A percentile compares a stretch with the other conserved stretches of the same genome.
phyloP scores from a whole-genome alignment of 2,888 invertebrate species.

The Apamea monoglypha region DNA sequence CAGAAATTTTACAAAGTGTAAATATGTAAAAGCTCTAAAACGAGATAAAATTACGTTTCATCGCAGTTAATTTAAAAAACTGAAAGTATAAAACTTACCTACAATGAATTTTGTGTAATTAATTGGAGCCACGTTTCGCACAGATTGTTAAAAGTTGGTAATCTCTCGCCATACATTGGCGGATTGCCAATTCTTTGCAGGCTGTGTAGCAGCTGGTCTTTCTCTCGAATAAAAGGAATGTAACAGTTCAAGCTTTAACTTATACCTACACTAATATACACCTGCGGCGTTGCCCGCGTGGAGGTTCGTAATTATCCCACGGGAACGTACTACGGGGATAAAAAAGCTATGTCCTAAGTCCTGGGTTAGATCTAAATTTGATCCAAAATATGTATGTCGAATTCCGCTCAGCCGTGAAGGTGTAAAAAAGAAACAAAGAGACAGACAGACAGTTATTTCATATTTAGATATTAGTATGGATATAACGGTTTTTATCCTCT shows the following conservation, averaged over 20 bases:
- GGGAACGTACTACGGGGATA: not conserved
- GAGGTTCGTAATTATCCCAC: not conserved
- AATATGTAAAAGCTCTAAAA: not conserved
- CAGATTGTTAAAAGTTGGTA: constrained; percentile 49
- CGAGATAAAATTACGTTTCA: not conserved
- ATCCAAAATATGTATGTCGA: not conserved
- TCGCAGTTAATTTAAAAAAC: not conserved
- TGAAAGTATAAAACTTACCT: not conserved
- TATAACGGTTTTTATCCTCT: not conserved
- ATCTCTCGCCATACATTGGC: constrained; percentile 33
- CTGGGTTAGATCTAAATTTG: not conserved
- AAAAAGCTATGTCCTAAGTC: not conserved
- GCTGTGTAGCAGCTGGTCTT: constrained; percentile 31
- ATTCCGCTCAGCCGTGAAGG: not conserved
- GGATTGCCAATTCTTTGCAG: constrained; percentile 36
- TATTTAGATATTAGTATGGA: not conserved
- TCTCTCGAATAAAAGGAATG: constrained; percentile 12
- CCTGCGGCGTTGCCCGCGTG: not conserved
- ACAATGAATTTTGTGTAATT: constrained; percentile 24
- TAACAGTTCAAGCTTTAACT: not conserved
- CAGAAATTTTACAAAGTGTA: too few species aligned
- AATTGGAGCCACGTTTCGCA: constrained; percentile 15
- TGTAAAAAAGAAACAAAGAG: not conserved
- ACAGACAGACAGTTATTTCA: not conserved
- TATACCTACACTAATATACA: not conserved